Percentiles rank a stretch among this genome's conserved stretches.
Conservation (phyloP, 1,140 invertebrate species). For the Mesaphorura yosii region DNA sequence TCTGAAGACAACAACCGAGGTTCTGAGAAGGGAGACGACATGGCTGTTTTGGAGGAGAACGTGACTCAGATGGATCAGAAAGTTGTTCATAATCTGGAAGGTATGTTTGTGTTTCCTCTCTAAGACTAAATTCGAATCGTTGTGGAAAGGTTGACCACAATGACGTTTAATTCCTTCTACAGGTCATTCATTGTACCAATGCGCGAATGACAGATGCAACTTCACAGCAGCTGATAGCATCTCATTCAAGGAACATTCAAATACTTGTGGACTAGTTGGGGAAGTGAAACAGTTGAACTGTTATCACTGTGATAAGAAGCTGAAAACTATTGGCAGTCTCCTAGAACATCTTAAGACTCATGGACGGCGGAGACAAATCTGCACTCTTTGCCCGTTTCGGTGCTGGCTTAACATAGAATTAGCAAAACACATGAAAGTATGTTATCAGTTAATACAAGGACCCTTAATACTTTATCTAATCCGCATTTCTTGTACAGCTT, state of each 20-base stretch:
- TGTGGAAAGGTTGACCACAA: too few species aligned
- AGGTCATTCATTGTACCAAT: slow-evolving; percentile 41
- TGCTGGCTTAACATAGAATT: slow-evolving; percentile 38
- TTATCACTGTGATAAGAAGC: slow-evolving; percentile 41
- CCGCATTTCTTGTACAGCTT: slow-evolving; percentile 8
- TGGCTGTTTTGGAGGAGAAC: too few species aligned
- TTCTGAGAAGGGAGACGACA: too few species aligned
- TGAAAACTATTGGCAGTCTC: slow-evolving; percentile 37
- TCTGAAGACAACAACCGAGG: too few species aligned
- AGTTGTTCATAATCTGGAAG: too few species aligned
- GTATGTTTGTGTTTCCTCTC: too few species aligned
- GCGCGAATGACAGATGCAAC: slow-evolving; percentile 39
- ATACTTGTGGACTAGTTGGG: slow-evolving; percentile 35
- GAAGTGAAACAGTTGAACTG: slow-evolving; percentile 37
- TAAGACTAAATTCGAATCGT: too few species aligned
- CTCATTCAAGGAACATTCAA: slow-evolving; percentile 41
- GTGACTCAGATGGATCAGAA: too few species aligned
- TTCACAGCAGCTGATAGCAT: slow-evolving; percentile 32
- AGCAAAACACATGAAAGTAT: slow-evolving; percentile 45
- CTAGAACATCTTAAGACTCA: slow-evolving; percentile 41
- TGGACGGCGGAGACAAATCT: slow-evolving; percentile 42
- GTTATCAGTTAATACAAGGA: slow-evolving; percentile 42
- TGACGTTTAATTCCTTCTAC: too few species aligned
- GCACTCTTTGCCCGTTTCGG: slow-evolving; percentile 41
- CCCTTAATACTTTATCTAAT: slow-evolving; percentile 32